Percentiles rank a stretch among this genome's conserved stretches.
Conservation (phyloP, 2,797 vertebrate species). For the Oryzias dopingdopingensis region DNA sequence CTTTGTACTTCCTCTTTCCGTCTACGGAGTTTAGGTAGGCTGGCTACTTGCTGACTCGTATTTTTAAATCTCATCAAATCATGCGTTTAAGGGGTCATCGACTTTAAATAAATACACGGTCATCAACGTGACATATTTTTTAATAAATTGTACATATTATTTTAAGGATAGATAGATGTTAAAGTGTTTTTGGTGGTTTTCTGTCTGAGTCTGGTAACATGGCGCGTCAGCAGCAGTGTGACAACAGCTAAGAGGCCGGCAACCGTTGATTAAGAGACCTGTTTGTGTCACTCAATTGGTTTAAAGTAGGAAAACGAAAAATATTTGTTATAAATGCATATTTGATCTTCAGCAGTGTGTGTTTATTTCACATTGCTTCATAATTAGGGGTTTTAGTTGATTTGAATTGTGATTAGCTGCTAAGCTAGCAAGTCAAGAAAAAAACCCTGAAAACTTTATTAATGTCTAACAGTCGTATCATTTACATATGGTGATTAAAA, state of each 20-base stretch:
- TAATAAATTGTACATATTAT: slow-evolving; percentile 8
- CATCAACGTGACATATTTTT: neutral
- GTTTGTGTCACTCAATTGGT: too few species aligned
- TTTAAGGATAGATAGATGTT: neutral
- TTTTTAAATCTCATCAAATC: slow-evolving; percentile 68
- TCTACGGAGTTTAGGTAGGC: slow-evolving; percentile 81
- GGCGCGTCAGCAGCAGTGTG: slow-evolving; percentile 34
- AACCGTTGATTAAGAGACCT: neutral
- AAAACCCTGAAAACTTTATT: too few species aligned
- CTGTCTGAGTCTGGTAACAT: slow-evolving; percentile 34
- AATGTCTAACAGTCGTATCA: too few species aligned
- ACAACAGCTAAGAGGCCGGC: slow-evolving; percentile 29
- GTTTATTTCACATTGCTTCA: too few species aligned
- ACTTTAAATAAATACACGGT: neutral
- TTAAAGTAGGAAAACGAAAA: too few species aligned
- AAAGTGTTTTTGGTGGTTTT: neutral
- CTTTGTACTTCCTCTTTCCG: slow-evolving; percentile 78
- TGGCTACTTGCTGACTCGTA: slow-evolving; percentile 3
- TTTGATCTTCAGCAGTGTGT: too few species aligned
- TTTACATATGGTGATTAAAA: too few species aligned
- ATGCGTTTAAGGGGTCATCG: slow-evolving; percentile 62
- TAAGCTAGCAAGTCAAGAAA: too few species aligned
- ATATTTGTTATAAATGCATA: too few species aligned
- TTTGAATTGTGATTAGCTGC: too few species aligned
- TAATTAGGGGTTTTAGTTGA: too few species aligned